These are phyloP conservation scores for Carpatolechia fugitivella DNA, from an alignment of 2,888 invertebrate genomes.

Conservation along the genomic window DNA sequence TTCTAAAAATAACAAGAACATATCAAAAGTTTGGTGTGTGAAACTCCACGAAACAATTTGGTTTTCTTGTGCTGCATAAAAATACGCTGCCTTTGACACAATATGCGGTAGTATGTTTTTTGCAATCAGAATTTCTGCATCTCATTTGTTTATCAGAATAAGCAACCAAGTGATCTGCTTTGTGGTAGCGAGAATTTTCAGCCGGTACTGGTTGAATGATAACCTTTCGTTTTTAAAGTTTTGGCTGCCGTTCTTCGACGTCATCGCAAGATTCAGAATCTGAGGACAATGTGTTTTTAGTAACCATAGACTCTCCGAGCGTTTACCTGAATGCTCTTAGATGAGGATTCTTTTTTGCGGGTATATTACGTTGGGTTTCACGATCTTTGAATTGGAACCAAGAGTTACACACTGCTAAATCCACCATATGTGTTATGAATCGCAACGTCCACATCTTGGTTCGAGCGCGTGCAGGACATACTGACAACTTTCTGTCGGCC, in stretches of 20 bases:
- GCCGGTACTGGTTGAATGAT: not conserved
- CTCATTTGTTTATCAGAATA: not conserved
- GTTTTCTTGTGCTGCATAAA: not conserved
- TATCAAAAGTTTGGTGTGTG: not conserved
- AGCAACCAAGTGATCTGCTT: not conserved
- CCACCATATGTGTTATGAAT: slow-evolving; percentile 12
- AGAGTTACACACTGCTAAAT: slow-evolving; percentile 12
- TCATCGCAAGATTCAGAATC: not conserved
- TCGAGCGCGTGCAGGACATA: slow-evolving; percentile 9
- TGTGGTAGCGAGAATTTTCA: not conserved
- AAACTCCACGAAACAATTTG: not conserved
- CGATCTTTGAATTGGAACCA: slow-evolving; percentile 17
- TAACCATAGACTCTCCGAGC: not conserved
- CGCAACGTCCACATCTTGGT: slow-evolving; percentile 12
- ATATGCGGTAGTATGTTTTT: not conserved
- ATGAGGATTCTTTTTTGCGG: not conserved
- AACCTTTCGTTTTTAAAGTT: not conserved
- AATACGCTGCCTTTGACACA: not conserved
- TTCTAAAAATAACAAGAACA: not conserved
- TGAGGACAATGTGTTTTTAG: not conserved
- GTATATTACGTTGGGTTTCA: not conserved
- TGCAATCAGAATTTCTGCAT: not conserved
- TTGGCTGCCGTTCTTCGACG: not conserved
- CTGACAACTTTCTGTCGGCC: slow-evolving; percentile 20
- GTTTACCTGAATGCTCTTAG: not conserved